Base-by-base conservation (phyloP, 2,888 invertebrate species). In the Chrysolina oricalcia region DNA sequence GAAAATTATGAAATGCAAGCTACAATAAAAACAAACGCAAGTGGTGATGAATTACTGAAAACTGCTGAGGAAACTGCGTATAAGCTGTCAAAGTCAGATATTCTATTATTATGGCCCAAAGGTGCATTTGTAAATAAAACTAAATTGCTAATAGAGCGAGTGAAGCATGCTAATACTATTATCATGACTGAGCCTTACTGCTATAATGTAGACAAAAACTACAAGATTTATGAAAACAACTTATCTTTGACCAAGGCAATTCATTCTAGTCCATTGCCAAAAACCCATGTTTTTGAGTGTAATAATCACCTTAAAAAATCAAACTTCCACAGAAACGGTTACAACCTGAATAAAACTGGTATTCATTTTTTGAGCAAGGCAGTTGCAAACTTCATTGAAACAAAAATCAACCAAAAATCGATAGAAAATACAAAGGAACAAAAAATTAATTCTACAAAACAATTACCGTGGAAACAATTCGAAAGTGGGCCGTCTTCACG, bases 151-250 rank as follows among this genome's bases (percentile, higher is more conserved):
- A 62, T 27, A 23, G 6, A 62, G 8, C 9, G 15, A 23, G 23
- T 15, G 27, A 62, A 62, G 62, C 62, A 62, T 23, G 62, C 23
- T 21, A 62, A 62, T 23, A 62, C 21, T 62, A 43, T 43, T 43
- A 8, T 43, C 43, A 27, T 27, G 43, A 43, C 43, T 43, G 43
- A 43, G 6, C 43, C 62, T 1, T 62, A 62, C 62, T 62, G 56
- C 56, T 62, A 27, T 62, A 21, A 62, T 62, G 23, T 21, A 62
- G 62, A 23, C 2, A 62, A 62, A 62, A 62, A 56, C 62, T 62
- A 62, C 62, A 62, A 23, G 62, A 62, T 23, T 62, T 62, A 62
- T 62, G 62, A 62, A 62, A 62, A 62, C 62, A 62, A 62, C 9
- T 62, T 62, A 62, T 17, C 23, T 21, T 62, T 62, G 27, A 23